Percentiles rank a stretch among this genome's conserved stretches.
phyloP scores from a whole-genome alignment of 2,797 vertebrate genomes.

The Hypotaenidia okinawae region DNA sequence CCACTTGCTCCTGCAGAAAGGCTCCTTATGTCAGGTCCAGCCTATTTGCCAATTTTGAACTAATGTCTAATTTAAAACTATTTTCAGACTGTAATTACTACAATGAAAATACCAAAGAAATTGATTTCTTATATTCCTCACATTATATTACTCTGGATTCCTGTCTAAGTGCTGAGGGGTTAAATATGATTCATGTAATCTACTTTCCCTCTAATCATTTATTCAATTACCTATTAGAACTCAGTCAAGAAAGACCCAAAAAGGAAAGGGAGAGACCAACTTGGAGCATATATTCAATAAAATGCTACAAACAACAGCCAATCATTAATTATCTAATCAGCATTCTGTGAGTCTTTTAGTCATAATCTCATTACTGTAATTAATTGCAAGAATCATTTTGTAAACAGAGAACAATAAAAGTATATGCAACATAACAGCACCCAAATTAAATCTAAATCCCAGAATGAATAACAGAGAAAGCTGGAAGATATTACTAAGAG shows the following conservation, averaged over 20 bases:
- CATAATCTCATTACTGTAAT: slow-evolving; percentile 58
- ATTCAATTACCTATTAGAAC: slow-evolving; percentile 64
- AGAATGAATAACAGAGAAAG: slow-evolving; percentile 56
- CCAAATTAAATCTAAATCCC: slow-evolving; percentile 70
- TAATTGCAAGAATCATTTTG: slow-evolving; percentile 58
- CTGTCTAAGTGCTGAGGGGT: slow-evolving; percentile 35
- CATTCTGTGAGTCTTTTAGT: slow-evolving; percentile 43
- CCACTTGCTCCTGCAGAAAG: not conserved
- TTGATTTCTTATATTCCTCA: slow-evolving; percentile 48
- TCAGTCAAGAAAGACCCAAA: slow-evolving; percentile 37
- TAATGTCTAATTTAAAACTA: slow-evolving; percentile 39
- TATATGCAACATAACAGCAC: slow-evolving; percentile 50
- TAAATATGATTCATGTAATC: slow-evolving; percentile 69
- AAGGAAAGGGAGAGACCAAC: slow-evolving; percentile 31
- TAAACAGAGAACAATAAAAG: slow-evolving; percentile 62
- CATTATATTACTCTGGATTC: slow-evolving; percentile 35
- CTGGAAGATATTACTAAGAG: slow-evolving; percentile 33
- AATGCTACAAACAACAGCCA: slow-evolving; percentile 4
- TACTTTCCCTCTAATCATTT: slow-evolving; percentile 60
- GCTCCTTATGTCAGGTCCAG: not conserved
- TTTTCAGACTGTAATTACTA: slow-evolving; percentile 58
- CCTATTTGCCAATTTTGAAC: slow-evolving; percentile 18
- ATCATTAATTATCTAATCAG: slow-evolving; percentile 68
- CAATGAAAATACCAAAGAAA: slow-evolving; percentile 61
- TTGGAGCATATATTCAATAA: slow-evolving; percentile 21